Evolutionary conservation across 2,888 invertebrate species (phyloP), one percentile per base, ranked within the genome.

Genomic region (Apotomis capreana): DNA sequence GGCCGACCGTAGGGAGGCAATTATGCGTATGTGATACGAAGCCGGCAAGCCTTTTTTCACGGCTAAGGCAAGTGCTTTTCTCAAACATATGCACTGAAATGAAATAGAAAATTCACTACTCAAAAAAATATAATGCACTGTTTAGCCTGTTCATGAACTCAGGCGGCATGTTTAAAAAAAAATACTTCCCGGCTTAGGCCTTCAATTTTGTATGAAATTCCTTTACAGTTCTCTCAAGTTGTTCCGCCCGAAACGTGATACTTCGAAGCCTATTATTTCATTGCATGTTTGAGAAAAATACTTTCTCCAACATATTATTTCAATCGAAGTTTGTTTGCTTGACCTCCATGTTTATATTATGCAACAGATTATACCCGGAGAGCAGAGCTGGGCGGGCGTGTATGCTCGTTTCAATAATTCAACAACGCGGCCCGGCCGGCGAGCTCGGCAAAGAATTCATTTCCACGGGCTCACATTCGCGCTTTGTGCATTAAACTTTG

Each of bases 361-460:
- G 82, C 82, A 86, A 80, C 61, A 69, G 76, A 76, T 77, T 74
- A 78, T 78, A 87, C 85, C 81, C 85, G 84, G 87, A 82, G 80
- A 75, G 76, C 77, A 86, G 79, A 79, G 73, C 69, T 74, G 78
- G 74, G 76, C 78, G 76, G 81, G 85, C 84, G 82, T 83, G 57
- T 57, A 65, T 57, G 71, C 67, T 44, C 78, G 76, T 77, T 81
- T 89, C 83, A 87, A 88, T 89, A 84, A 89, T 88, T 89, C 84
- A 89, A 80, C 70, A 77, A 49, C 49, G 8, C 9, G 49, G 12
- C 49, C 49, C 49, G 49, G 49, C 49, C 10, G 49, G 49, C 49
- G 10, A 49, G 60, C 75, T 71, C 68, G 52, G 57, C 57, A 62
- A 51, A 57, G 61, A 54, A 68, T 67, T 67, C 70, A 73, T 76